These are phyloP conservation scores for Gastrophryne carolinensis DNA, from an alignment of 2,797 vertebrate species.

Conservation along the genomic window DNA sequence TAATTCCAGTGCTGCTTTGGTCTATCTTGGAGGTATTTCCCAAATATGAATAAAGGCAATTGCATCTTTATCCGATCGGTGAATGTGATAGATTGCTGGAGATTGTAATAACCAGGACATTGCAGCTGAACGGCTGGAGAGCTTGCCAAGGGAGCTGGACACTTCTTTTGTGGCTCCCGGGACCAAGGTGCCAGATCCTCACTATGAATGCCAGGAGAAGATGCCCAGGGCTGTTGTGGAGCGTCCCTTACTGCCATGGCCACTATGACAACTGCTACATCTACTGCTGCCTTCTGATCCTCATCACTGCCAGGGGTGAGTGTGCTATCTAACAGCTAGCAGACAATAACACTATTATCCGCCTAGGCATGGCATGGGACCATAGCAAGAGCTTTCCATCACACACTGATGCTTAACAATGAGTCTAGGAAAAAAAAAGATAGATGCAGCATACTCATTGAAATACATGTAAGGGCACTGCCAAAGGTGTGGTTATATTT, in stretches of 20 bases:
- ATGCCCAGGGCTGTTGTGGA: conserved; percentile 35
- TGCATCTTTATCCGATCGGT: neutral
- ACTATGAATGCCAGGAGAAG: conserved; percentile 44
- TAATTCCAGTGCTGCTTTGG: neutral
- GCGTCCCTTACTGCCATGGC: conserved; percentile 8
- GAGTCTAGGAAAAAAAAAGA: too few relatives aligned
- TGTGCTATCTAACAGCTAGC: neutral
- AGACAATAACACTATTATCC: neutral
- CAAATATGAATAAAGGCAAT: neutral
- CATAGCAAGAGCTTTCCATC: neutral
- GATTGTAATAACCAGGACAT: neutral
- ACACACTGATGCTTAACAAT: neutral
- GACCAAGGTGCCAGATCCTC: conserved; percentile 29
- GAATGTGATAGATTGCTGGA: neutral
- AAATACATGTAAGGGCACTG: neutral
- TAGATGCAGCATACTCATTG: neutral
- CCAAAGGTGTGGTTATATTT: neutral
- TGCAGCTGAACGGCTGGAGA: neutral
- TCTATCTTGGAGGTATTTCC: neutral
- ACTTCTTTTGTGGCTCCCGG: conserved; percentile 21
- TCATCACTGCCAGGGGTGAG: conserved; percentile 48
- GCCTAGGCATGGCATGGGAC: conserved; percentile 6
- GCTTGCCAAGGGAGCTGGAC: conserved; percentile 19
- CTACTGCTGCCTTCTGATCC: conserved; percentile 46
- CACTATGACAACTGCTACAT: conserved; percentile 16